phyloP scores from a whole-genome alignment of 2,113 vertebrate genomes.

The Smithornis capensis region DNA sequence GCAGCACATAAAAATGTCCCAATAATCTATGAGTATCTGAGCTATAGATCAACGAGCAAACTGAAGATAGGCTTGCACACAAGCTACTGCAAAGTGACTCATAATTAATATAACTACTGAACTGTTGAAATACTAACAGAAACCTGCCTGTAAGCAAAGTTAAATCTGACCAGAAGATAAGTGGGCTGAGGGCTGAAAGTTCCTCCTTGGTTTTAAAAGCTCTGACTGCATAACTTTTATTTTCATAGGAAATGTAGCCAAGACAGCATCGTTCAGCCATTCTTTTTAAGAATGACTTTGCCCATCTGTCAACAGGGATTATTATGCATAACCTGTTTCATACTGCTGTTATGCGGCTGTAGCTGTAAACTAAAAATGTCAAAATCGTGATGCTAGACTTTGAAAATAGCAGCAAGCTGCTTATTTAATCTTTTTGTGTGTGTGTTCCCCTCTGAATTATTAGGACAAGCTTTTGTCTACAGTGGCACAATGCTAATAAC shows the following conservation, averaged over 20 bases:
- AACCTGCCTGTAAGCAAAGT: not conserved
- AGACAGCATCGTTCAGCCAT: not conserved
- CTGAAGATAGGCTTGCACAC: not conserved
- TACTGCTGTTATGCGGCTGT: not conserved
- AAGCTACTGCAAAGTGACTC: not conserved
- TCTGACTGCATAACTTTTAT: not conserved
- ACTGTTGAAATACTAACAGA: not conserved
- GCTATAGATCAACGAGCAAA: not conserved
- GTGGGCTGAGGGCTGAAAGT: not conserved
- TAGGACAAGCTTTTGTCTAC: not conserved
- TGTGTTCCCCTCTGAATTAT: not conserved
- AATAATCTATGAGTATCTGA: not conserved
- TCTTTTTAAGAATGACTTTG: conserved; percentile 37
- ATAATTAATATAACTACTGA: conserved; percentile 4
- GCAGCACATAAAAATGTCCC: not conserved
- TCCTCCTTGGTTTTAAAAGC: not conserved
- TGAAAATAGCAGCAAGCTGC: not conserved
- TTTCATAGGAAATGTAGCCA: not conserved
- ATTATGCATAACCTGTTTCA: conserved; percentile 41
- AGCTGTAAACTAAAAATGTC: not conserved
- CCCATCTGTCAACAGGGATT: conserved; percentile 18
- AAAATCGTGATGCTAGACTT: not conserved
- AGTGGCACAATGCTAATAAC: not conserved
- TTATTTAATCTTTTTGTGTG: not conserved
- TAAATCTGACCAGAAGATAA: not conserved